Conservation (phyloP, 2,113 vertebrate species). For the Oryzias celebensis region DNA sequence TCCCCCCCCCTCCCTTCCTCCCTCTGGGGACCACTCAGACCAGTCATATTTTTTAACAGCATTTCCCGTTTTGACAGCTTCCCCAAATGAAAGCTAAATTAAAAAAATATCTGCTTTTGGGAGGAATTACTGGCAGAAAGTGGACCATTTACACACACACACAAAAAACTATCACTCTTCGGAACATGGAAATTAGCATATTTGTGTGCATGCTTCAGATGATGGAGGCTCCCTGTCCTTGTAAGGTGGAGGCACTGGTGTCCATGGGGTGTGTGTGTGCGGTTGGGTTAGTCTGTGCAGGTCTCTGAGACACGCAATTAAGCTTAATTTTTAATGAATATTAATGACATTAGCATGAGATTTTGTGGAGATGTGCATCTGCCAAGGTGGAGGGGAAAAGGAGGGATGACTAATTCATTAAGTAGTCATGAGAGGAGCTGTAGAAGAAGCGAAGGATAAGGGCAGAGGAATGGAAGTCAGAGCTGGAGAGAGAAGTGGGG, state of each 20-base stretch:
- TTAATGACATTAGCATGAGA: slow-evolving; percentile 81
- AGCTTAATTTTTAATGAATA: slow-evolving; percentile 85
- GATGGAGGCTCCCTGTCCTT: slow-evolving; percentile 22
- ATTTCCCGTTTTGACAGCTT: slow-evolving; percentile 18
- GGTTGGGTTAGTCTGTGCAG: slow-evolving; percentile 20
- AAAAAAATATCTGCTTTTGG: slow-evolving; percentile 39
- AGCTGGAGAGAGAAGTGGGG: slow-evolving; percentile 10
- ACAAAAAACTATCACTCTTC: not conserved
- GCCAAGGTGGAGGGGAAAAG: slow-evolving; percentile 66
- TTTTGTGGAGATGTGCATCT: slow-evolving; percentile 78
- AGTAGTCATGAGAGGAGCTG: slow-evolving; percentile 71
- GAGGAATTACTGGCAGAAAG: slow-evolving; percentile 31
- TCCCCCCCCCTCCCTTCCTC: not conserved
- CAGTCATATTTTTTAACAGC: slow-evolving; percentile 6
- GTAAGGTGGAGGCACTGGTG: slow-evolving; percentile 8
- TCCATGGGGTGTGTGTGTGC: slow-evolving; percentile 25
- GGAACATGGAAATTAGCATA: not conserved
- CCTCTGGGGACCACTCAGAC: slow-evolving; percentile 21
- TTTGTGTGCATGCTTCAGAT: not conserved
- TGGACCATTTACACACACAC: not conserved
- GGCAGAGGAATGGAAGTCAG: slow-evolving; percentile 29
- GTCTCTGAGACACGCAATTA: slow-evolving; percentile 75
- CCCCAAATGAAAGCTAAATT: slow-evolving; percentile 16
- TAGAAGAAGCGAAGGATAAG: slow-evolving; percentile 16
- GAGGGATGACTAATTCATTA: slow-evolving; percentile 73